Evolutionary conservation across 2,888 invertebrate species (phyloP), one percentile per base, ranked within the genome.

Genomic region (Smittia aterrima): DNA sequence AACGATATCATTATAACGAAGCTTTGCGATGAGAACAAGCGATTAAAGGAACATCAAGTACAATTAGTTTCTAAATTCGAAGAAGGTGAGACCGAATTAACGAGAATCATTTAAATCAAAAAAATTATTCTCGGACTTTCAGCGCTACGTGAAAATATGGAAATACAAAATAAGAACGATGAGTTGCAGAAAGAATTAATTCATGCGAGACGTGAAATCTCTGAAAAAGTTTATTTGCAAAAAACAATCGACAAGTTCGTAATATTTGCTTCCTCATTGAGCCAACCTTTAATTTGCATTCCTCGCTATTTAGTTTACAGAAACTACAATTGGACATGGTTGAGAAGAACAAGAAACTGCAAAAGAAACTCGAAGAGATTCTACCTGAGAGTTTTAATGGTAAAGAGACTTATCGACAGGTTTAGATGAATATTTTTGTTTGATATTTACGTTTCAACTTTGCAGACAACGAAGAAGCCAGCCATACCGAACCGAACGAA

Each of bases 361-460:
- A 81, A 71, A 79, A 79, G 18, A 82, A 83, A 77, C 77, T 83
- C 27, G 77, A 80, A 0, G 81, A 83, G 78, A 79, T 83, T 6
- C 75, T 83, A 20, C 82, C 82, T 4, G 76, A 78, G 3, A 76
- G 71, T n/a, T 32, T 71, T 54, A 71, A 71, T 18, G 71, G 54
- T 54, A 18, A 53, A 32, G 71, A 7, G 24, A 9, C 16, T 6
- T 32, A 9, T 66, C 7, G 40, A 1, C 22, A 1, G 22, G 4
- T n/a, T 32, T 41, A 9, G 16, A 40, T 1, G 3, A 66, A 25
- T 6, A 38, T 1, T 20, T 67, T 13, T 3, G 24, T 67, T 22
- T 38, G 24, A 67, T 38, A 32, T 67, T 22, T 24, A 67, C 18
- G 27, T 67, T 22, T 24, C 7, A 64, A 1, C 25, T 64, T 32